Conservation (phyloP, 2,888 invertebrate genomes). For the Ommatoiulus sabulosus region DNA sequence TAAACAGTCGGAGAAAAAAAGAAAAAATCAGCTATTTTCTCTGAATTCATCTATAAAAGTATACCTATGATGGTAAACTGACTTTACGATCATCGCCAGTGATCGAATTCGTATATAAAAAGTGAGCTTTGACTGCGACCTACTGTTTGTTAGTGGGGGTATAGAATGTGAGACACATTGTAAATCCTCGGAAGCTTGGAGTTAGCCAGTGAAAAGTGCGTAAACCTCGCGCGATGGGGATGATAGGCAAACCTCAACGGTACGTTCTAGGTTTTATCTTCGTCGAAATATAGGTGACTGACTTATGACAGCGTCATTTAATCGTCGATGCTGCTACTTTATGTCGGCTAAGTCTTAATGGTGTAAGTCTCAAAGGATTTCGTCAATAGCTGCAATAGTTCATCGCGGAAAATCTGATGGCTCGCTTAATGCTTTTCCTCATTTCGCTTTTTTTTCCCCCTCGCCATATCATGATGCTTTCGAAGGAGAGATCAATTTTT, state of each 20-base stretch:
- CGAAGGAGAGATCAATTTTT: conserved; percentile 35
- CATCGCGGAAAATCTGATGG: conserved; percentile 30
- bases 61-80: too few species aligned
- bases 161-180: neutral
- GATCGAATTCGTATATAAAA: neutral
- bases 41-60: too few species aligned
- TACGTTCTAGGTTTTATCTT: neutral
- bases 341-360: conserved; percentile 44
- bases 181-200: neutral
- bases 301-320: conserved; percentile 4
- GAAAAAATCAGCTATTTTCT: too few species aligned
- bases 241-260: conserved; percentile 28
- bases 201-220: neutral
- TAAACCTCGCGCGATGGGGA: conserved; percentile 2
- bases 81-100: neutral
- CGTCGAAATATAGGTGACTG: neutral
- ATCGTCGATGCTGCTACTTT: conserved; percentile 32
- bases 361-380: conserved; percentile 32
- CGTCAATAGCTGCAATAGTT: conserved; percentile 46
- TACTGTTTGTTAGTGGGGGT: too few species aligned
- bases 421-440: neutral
- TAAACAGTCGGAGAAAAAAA: too few species aligned
- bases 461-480: neutral
- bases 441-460: neutral
- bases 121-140: neutral